Evolutionary conservation across 2,797 vertebrate genomes (phyloP), one percentile per base, ranked within the genome.

Genomic region (Vipera latastei): DNA sequence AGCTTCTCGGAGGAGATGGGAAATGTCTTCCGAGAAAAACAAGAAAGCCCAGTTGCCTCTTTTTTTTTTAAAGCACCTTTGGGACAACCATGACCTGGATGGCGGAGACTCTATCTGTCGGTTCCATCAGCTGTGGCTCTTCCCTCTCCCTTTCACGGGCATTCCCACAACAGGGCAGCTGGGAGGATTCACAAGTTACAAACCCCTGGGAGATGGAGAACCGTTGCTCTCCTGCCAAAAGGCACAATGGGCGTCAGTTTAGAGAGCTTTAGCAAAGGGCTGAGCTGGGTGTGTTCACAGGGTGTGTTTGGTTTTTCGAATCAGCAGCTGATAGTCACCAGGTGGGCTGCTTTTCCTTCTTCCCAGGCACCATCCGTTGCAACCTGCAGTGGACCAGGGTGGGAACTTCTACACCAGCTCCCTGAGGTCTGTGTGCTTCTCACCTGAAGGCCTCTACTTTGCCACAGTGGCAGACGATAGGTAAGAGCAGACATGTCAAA

Each of bases 401-500:
- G 94, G 95, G 0, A 97, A 98, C 4, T 96, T 98, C 93, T 97
- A 97, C 92, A 97, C 96, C 92, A 98, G 98, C 96, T 98, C 99
- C 38, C 98, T 99, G 96, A 98, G 98, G 14, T 98, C 99, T 0
- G 98, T 99, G 92, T 98, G 98, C 94, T 99, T 99, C 97, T 99
- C 99, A 18, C 98, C 98, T 0, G 98, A 98, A 92, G 98, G 98
- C 86, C 95, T 99, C 92, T 98, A 99, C 94, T 94, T 99, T 91
- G 98, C 99, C 0, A 98, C 99, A 0, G 98, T 99, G 95, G 99
- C 98, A 0, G 99, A 99, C 0, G 98, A 99, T 98, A 98, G 99
- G 99, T 99, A 95, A 98, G 95, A 2, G 0, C 38, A 38, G 38
- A 38, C 38, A 38, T 38, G 38, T 38, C 2, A 38, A 38, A 38